Base-by-base conservation (phyloP, 2,113 vertebrate genomes). In the Ophiodon elongatus region DNA sequence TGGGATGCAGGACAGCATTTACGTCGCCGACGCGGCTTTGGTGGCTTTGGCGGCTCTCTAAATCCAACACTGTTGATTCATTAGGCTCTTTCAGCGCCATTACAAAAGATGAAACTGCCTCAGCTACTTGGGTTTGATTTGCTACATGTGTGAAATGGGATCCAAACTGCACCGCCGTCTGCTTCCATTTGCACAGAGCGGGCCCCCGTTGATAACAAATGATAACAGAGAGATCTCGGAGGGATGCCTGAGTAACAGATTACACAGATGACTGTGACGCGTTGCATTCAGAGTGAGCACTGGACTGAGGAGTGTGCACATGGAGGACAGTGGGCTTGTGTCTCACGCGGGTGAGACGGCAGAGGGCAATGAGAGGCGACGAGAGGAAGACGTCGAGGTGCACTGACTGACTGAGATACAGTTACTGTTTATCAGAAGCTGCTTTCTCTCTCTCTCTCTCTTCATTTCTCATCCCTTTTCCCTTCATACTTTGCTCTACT, bases 171-270 rank as follows among this genome's bases (percentile, higher is more conserved):
- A 56, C 27, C n/a, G 33, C 76, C 13, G 73, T 43, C 60, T 69
- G 76, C 83, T 60, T 74, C 83, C 79, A 56, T 79, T 88, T 90
- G 64, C 85, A 85, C 88, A 82, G 62, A 86, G 83, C 37, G 52
- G 52, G 69, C 66, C 76, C 79, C 70, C 45, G 21, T 39, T 39
- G 87, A 89, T 87, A 75, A 75, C 71, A 63, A 35, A 79, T 52
- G 85, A 87, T 74, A 89, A 83, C 73, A 41, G 73, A 1, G 1
- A 65, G 71, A 83, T 86, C 80, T 80, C 81, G 43, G 79, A 77
- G 57, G 75, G 77, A 68, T 27, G 72, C 68, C 70, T 73, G 69
- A 83, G 77, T 39, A 23, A 77, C 85, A 79, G 47, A n/a, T 79
- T 78, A 19, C 17, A 39, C 57, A 59, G 77, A 75, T 68, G 29